Evolutionary conservation across 1,140 invertebrate species (phyloP), one percentile per base, ranked within the genome.

Genomic region (Sarcophaga peregrina): DNA sequence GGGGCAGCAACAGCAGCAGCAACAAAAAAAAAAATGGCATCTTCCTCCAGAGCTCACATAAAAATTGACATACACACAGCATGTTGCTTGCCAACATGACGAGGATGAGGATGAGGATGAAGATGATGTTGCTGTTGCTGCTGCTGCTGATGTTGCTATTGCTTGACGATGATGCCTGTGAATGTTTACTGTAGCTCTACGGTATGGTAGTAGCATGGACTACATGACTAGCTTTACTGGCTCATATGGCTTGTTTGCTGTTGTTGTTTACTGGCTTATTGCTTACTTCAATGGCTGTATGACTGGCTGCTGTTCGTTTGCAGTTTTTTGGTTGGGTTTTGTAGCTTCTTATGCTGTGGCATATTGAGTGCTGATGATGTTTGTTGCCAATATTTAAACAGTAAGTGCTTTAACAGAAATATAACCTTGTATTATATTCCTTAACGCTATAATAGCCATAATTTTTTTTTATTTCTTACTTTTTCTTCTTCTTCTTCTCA

Each of bases 291-390:
- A 20, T 68, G 62, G 62, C 20, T 8, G 54, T 11, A 62, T 62
- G 10, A 15, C 15, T 62, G 1, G 6, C 15, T 13, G 54, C 11
- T 62, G 54, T 7, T 6, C 11, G 7, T n/a, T 58, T 13, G 52
- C 52, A 76, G 74, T 17, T 76, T 76, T 76, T 76, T 76, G 74
- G 48, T 76, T 76, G n/a, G n/a, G 50, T 78, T 76, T 48, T 78
- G 58, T 20, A 68, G 62, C 62, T 68, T 68, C 75, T 17, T 25
- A 48, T 50, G 9, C 48, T 68, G 4, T 72, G 75, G 75, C 75
- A 78, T 78, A 78, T 78, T 78, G 75, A 78, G 75, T 78, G 75
- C 75, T 78, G 75, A 78, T 78, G 75, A 78, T 78, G 75, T 78
- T 78, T 37, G 25, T 37, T 78, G 75, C 75, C 75, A 78, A 78